These are phyloP conservation scores for Rapana venosa DNA, from an alignment of 2,888 invertebrate genomes.

Conservation along the genomic window DNA sequence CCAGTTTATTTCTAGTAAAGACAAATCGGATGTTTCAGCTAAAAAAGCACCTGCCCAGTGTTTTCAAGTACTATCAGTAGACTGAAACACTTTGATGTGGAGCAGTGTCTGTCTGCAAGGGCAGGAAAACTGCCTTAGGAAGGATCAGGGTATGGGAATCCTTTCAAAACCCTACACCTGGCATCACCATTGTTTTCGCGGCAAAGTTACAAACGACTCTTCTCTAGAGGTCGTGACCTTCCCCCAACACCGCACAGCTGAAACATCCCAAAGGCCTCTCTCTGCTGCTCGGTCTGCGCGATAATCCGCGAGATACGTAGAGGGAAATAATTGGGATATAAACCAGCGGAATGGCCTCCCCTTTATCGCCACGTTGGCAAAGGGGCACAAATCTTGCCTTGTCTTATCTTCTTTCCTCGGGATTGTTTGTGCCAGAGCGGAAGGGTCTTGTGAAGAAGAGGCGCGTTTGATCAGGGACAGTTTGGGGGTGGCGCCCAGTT, in stretches of 20 bases:
- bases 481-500: background rate
- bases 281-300: constrained; percentile 10
- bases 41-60: no score
- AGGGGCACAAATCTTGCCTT: constrained; percentile 21
- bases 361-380: constrained; percentile 16
- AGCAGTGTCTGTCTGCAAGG: no score
- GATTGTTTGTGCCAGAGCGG: constrained; percentile 10
- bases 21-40: no score
- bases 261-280: background rate
- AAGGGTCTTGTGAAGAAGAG: background rate
- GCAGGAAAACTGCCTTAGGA: background rate
- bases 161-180: background rate
- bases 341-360: constrained; percentile 23
- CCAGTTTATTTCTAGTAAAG: no score
- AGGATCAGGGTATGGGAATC: background rate
- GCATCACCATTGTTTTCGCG: background rate
- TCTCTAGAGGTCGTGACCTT: background rate
- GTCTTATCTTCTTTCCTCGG: background rate
- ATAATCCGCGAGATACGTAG: constrained; percentile 23
- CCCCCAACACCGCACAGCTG: background rate
- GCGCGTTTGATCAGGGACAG: background rate
- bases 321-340: constrained; percentile 20
- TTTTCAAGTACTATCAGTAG: no score
- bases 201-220: background rate
- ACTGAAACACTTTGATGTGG: no score